These are phyloP conservation scores for Cyclophora punctaria DNA, from an alignment of 2,888 invertebrate species.

Conservation along the genomic window DNA sequence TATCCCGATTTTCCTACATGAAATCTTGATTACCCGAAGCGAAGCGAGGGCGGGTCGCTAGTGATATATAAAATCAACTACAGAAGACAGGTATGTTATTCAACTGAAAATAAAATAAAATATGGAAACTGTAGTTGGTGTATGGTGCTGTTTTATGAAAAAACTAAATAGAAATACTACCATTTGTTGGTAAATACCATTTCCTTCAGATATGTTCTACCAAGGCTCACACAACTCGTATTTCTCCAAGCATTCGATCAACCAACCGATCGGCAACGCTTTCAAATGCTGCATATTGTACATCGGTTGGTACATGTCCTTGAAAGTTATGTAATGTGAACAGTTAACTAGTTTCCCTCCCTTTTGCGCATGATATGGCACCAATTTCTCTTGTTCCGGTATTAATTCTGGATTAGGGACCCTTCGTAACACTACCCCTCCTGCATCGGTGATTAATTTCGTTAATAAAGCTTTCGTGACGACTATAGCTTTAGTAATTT, in stretches of 20 bases:
- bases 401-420: slow-evolving; percentile 78
- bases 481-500: slow-evolving; percentile 47
- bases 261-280: slow-evolving; percentile 77
- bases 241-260: slow-evolving; percentile 78
- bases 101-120: no score
- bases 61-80: no score
- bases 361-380: slow-evolving; percentile 78
- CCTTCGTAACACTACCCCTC: slow-evolving; percentile 74
- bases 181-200: no score
- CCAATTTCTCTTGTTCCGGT: slow-evolving; percentile 61
- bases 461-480: slow-evolving; percentile 61
- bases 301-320: slow-evolving; percentile 69
- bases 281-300: slow-evolving; percentile 79
- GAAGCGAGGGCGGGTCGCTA: no score
- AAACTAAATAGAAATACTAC: no score
- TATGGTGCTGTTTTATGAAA: no score
- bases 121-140: no score
- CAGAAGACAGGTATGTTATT: no score
- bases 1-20: no score
- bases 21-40: no score
- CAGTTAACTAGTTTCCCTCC: slow-evolving; percentile 70
- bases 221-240: slow-evolving; percentile 75
- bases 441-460: slow-evolving; percentile 72
- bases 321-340: slow-evolving; percentile 77
- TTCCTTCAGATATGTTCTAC: slow-evolving; percentile 2